These are phyloP conservation scores for Caenorhabditis drosophilae DNA, from an alignment of 2,888 invertebrate genomes.

Conservation along the genomic window DNA sequence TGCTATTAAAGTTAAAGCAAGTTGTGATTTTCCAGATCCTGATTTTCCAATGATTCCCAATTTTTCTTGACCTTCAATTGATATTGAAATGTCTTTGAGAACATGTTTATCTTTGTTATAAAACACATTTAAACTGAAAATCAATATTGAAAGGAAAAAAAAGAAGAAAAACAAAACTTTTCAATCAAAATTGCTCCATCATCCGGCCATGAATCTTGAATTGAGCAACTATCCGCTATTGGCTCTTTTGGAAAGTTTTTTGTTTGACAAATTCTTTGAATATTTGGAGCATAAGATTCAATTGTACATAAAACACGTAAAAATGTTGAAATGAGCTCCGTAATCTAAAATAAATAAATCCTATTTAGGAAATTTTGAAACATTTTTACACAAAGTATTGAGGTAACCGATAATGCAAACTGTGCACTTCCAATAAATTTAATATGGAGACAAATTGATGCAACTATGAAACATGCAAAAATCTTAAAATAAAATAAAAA, in stretches of 20 bases:
- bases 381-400: slow-evolving; percentile 18
- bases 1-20: slow-evolving; percentile 56
- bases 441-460: slow-evolving; percentile 26
- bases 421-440: slow-evolving; percentile 27
- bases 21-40: slow-evolving; percentile 62
- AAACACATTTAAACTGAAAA: slow-evolving; percentile 37
- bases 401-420: slow-evolving; percentile 28
- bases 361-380: not conserved
- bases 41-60: slow-evolving; percentile 70
- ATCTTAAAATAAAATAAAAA: slow-evolving; percentile 12
- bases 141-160: slow-evolving; percentile 22
- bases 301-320: slow-evolving; percentile 15
- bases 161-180: slow-evolving; percentile 37
- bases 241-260: slow-evolving; percentile 26
- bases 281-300: slow-evolving; percentile 8
- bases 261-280: slow-evolving; percentile 24
- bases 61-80: slow-evolving; percentile 77
- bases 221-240: slow-evolving; percentile 10
- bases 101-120: slow-evolving; percentile 77
- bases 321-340: slow-evolving; percentile 23
- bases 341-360: slow-evolving; percentile 11
- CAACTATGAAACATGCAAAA: slow-evolving; percentile 19
- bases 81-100: slow-evolving; percentile 80
- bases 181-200: slow-evolving; percentile 34
- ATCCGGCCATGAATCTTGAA: slow-evolving; percentile 35